phyloP scores from a whole-genome alignment of 2,888 invertebrate genomes.

The Nymphalis c-album region DNA sequence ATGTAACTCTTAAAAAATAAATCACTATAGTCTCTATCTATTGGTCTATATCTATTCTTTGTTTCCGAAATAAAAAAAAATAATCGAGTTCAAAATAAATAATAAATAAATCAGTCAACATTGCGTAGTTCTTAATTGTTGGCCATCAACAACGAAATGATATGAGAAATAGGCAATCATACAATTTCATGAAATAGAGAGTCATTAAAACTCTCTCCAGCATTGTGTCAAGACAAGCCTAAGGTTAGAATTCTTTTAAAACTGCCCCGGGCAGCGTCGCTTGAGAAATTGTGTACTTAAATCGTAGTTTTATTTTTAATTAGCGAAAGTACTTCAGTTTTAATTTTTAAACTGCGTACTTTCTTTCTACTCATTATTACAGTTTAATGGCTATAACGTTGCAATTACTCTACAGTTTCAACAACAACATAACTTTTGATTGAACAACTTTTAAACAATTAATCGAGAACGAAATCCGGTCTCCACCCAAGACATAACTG shows the following conservation, averaged over 20 bases:
- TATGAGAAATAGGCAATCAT: background rate
- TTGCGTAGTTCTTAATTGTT: too few species aligned
- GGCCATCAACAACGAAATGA: too few species aligned
- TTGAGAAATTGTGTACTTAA: constrained; percentile 26
- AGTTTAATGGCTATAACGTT: background rate
- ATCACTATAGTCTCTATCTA: too few species aligned
- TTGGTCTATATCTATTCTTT: too few species aligned
- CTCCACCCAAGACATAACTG: too few species aligned
- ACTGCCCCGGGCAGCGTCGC: constrained; percentile 17
- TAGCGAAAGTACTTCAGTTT: constrained; percentile 30
- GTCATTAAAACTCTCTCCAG: constrained; percentile 22
- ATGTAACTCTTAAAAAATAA: too few species aligned
- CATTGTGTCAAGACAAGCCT: constrained; percentile 22
- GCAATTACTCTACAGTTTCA: background rate
- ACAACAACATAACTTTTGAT: background rate
- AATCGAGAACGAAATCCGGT: too few species aligned
- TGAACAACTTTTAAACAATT: too few species aligned
- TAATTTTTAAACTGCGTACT: constrained; percentile 12
- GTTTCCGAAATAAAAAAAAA: too few species aligned
- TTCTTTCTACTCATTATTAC: constrained; percentile 15
- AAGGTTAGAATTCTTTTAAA: constrained; percentile 19
- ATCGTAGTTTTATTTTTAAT: constrained; percentile 27
- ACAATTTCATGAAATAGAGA: constrained; percentile 1
- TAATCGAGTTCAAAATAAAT: too few species aligned
- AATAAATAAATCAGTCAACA: too few species aligned